phyloP scores from a whole-genome alignment of 2,113 vertebrate species.

The Sakesphorus luctuosus region DNA sequence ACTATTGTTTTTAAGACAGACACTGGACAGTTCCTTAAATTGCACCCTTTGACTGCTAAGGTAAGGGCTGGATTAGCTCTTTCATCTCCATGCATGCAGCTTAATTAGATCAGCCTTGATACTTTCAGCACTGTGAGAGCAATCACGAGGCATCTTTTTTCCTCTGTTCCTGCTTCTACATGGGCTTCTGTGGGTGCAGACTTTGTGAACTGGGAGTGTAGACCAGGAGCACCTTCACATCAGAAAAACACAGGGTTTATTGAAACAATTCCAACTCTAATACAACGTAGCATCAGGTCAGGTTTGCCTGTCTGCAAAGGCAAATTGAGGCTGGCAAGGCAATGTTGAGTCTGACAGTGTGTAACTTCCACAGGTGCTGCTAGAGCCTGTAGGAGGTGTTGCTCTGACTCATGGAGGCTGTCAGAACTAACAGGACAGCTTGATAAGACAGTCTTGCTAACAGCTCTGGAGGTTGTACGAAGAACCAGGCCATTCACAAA shows the following conservation, averaged over 20 bases:
- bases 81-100: background rate
- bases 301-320: background rate
- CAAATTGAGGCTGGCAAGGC: background rate
- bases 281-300: background rate
- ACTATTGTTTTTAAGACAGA: background rate
- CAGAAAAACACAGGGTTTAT: background rate
- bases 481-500: background rate
- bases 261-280: background rate
- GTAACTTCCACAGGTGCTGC: background rate
- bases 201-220: background rate
- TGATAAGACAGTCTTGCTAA: background rate
- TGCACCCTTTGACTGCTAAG: background rate
- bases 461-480: background rate
- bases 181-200: background rate
- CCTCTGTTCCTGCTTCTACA: background rate
- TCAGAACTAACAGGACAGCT: background rate
- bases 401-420: background rate
- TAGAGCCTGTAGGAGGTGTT: constrained; percentile 9
- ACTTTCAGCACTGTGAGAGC: background rate
- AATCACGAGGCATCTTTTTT: background rate
- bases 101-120: background rate
- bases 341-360: constrained; percentile 24
- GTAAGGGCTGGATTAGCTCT: background rate
- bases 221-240: background rate
- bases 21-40: background rate